phyloP scores from a whole-genome alignment of 2,797 vertebrate species.

The Squalus acanthias region DNA sequence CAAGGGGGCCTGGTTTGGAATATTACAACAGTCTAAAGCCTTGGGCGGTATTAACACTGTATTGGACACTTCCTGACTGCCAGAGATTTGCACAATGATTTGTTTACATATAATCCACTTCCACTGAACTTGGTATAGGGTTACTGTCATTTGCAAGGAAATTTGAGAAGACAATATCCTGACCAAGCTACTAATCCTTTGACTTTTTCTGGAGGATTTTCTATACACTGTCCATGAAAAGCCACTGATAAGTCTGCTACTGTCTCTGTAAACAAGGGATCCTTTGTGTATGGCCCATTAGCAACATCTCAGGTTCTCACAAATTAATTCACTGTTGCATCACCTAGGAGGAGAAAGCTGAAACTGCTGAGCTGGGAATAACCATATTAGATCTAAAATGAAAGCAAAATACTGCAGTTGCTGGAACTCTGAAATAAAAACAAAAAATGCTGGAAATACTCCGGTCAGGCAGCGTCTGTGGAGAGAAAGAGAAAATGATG shows the following conservation, averaged over 20 bases:
- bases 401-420: not conserved
- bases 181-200: not conserved
- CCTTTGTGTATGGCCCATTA: not conserved
- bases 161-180: not conserved
- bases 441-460: not conserved
- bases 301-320: not conserved
- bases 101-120: not conserved
- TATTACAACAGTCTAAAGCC: not conserved
- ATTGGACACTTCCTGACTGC: not conserved
- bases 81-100: conserved; percentile 3
- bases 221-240: not conserved
- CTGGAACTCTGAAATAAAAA: not conserved
- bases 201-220: not conserved
- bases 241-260: not conserved
- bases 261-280: not conserved
- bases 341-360: not conserved
- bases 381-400: not conserved
- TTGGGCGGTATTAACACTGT: not conserved
- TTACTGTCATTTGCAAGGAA: conserved; percentile 6
- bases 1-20: not conserved
- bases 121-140: conserved; percentile 1
- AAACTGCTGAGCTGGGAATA: not conserved
- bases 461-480: no score
- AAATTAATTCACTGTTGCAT: not conserved
- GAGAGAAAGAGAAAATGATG: not conserved